phyloP scores from a whole-genome alignment of 2,888 invertebrate genomes.

The Dryococelus australis region DNA sequence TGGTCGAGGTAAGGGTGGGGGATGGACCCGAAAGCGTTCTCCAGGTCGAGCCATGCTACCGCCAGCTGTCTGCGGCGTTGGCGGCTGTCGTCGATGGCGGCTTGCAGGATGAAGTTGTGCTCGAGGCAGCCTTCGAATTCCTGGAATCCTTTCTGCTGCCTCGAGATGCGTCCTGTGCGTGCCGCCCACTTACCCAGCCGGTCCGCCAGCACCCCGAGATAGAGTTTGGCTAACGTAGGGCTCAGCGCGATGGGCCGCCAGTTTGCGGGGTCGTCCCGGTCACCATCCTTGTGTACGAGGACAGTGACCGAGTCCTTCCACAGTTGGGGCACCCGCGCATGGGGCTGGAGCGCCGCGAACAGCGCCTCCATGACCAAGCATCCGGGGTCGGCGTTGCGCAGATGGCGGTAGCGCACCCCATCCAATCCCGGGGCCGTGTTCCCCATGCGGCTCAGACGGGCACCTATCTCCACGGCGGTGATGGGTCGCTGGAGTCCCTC shows the following conservation, averaged over 20 bases:
- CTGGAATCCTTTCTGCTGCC: constrained; percentile 57
- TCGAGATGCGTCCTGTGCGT: constrained; percentile 50
- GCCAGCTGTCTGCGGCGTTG: constrained; percentile 28
- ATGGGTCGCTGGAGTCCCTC: constrained; percentile 7
- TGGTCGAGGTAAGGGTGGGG: constrained; percentile 42
- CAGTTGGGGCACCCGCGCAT: constrained; percentile 37
- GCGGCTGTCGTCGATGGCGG: constrained; percentile 47
- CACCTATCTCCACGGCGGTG: no score
- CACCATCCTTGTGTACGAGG: constrained; percentile 44
- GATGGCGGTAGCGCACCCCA: constrained; percentile 45
- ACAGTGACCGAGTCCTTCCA: constrained; percentile 46
- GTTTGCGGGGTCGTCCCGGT: constrained; percentile 48
- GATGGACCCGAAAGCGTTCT: constrained; percentile 56
- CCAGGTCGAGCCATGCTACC: constrained; percentile 48
- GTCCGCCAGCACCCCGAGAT: constrained; percentile 47
- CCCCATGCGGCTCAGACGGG: constrained; percentile 30
- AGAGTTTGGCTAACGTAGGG: constrained; percentile 48
- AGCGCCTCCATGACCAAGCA: neutral
- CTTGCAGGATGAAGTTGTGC: constrained; percentile 54
- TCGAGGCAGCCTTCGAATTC: constrained; percentile 53
- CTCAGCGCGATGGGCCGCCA: constrained; percentile 53
- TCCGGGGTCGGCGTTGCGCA: constrained; percentile 44
- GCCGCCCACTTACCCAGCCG: constrained; percentile 47
- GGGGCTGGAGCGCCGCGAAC: neutral
- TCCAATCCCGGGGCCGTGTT: constrained; percentile 50